phyloP scores from a whole-genome alignment of 2,888 invertebrate species.

The Mythimna ferrago region DNA sequence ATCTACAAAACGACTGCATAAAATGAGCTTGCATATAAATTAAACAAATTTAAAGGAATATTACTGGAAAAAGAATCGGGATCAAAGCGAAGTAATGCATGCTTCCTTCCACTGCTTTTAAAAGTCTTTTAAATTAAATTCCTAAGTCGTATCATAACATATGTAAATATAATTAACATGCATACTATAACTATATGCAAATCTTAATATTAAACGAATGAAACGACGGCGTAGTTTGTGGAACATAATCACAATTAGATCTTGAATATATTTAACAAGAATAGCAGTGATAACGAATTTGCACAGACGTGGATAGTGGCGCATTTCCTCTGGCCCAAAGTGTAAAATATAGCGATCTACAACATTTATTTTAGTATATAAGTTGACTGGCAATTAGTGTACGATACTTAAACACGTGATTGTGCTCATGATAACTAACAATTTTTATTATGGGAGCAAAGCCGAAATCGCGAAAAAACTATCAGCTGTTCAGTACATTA shows the following conservation, averaged over 20 bases:
- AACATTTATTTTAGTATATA: no score
- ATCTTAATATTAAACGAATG: conserved; percentile 50
- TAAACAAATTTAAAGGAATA: not conserved
- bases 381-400: no score
- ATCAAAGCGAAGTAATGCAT: not conserved
- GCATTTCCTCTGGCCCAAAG: conserved; percentile 63
- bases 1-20: not conserved
- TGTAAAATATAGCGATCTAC: conserved; percentile 30
- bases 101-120: not conserved
- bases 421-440: no score
- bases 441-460: no score
- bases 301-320: conserved; percentile 83
- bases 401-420: no score
- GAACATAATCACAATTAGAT: conserved; percentile 83
- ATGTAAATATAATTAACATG: conserved; percentile 20
- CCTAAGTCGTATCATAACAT: conserved; percentile 11
- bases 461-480: no score
- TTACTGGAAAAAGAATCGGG: not conserved
- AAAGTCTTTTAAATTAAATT: not conserved
- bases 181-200: conserved; percentile 39
- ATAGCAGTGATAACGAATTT: conserved; percentile 88
- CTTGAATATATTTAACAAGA: conserved; percentile 86
- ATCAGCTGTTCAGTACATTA: no score
- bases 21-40: not conserved
- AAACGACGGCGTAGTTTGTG: conserved; percentile 71